Evolutionary conservation across 2,797 vertebrate species (phyloP), one percentile per base, ranked within the genome.

Genomic region (Agapornis canus): DNA sequence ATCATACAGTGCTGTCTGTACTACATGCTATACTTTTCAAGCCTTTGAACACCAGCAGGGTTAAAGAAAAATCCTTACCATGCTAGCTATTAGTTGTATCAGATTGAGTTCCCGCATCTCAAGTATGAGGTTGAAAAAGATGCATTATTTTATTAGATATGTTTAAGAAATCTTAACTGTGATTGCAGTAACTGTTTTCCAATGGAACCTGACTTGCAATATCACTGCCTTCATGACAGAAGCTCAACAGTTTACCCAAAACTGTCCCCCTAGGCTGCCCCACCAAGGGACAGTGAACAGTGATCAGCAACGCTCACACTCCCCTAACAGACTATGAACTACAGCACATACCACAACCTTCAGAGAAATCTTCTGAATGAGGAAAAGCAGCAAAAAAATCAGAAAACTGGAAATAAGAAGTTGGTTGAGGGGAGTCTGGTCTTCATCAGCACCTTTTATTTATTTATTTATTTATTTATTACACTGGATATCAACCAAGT

Each of bases 231-330:
- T 63, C 16, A 26, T 4, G 10, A 42, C 37, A 77, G 69, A 23
- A 84, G n/a, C 49, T 71, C 43, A 48, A 22, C 2, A 1, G 66
- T 77, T 22, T 45, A 27, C 48, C 52, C 22, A 19, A 48, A 87
- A 18, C 43, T 20, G 7, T 4, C 13, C 39, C 17, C 0, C 0
- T 6, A 23, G 15, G 37, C 37, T 40, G 49, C 32, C 70, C 23
- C 45, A 64, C 69, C 0, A 0, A 29, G 5, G 22, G 32, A 37
- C 45, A 57, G 18, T 1, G 12, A 27, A 31, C 59, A 22, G 39
- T 69, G n/a, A 91, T 59, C 7, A 1, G 71, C 3, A 47, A 43
- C 0, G 3, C 25, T 63, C 19, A 54, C 23, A 13, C 2, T 0
- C 1, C 22, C 14, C 23, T 11, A 16, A 76, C 16, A 76, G 54